Percentiles rank a stretch among this genome's conserved stretches.
Conservation (phyloP, 2,797 vertebrate genomes). For the Chelon auratus region DNA sequence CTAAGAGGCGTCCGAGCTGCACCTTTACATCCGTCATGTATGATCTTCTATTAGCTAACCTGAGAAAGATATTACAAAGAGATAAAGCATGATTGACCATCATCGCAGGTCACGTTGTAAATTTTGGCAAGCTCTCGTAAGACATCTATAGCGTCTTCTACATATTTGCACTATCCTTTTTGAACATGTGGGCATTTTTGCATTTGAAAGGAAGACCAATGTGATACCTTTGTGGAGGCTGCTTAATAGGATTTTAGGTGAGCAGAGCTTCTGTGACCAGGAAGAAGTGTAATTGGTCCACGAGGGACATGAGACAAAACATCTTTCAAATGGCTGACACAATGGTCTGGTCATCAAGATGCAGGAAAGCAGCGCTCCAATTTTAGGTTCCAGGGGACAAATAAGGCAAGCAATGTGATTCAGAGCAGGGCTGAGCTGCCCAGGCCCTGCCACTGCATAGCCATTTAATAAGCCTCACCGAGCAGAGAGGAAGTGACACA, state of each 20-base stretch:
- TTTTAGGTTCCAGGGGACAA: conserved; percentile 53
- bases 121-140: background rate
- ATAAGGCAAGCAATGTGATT: conserved; percentile 58
- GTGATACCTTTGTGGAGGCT: conserved; percentile 14
- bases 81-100: conserved; percentile 1
- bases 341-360: conserved; percentile 56
- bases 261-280: conserved; percentile 32
- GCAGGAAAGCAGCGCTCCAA: conserved; percentile 60
- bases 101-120: background rate
- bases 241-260: conserved; percentile 38
- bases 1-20: background rate
- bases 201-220: conserved; percentile 44
- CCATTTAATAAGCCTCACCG: conserved; percentile 50
- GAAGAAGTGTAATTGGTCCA: conserved; percentile 67
- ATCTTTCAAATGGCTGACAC: conserved; percentile 51
- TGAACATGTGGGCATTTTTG: background rate
- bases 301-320: conserved; percentile 55
- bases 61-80: conserved; percentile 10
- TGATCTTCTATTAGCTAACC: conserved; percentile 24
- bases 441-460: conserved; percentile 33
- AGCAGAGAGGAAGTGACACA: conserved; percentile 55
- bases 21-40: conserved; percentile 24
- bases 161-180: conserved; percentile 8
- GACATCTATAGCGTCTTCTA: background rate
- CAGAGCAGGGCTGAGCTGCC: conserved; percentile 42